Base-by-base conservation (phyloP, 2,113 vertebrate genomes). In the Anseranas semipalmata region DNA sequence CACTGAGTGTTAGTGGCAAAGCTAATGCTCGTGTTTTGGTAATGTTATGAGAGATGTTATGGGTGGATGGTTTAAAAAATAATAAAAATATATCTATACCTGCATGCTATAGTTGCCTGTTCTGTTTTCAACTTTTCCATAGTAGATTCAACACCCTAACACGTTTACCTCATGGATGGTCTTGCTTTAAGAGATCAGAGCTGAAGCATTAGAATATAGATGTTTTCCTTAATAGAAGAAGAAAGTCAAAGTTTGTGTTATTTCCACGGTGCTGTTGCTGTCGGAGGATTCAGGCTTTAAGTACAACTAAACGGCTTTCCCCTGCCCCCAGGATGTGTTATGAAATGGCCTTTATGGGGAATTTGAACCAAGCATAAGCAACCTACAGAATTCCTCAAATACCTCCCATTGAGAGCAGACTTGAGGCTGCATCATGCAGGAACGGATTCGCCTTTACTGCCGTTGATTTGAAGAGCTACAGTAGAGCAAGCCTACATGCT, bases 361-460 rank as follows among this genome's bases (percentile, higher is more conserved):
- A 88, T 88, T 74, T 73, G 48, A 82, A 93, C 43, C 80, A 52
- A 82, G 55, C 37, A 41, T 72, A 89, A 60, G 80, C 92, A 96
- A 96, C 96, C 95, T 97, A 96, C 95, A 96, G 96, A 95, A 96
- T 97, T 96, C 96, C 70, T 95, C 2, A 8, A 95, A 96, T 95
- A 78, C 84, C 58, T 95, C 89, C 85, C 17, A 35, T 53, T 92
- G 92, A 94, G 84, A 87, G n/a, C 0, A 0, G 30, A 91, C 19
- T 95, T 48, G 71, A 60, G 68, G 60, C 90, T 76, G 86, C 82
- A 39, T 88, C 15, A 12, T 18, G 9, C 43, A 89, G 70, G 77
- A 85, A 35, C n/a, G 82, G 58, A 87, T 92, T 89, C 62, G 81
- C 4, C 39, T 75, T 77, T 58, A 27, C 52, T 85, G 12, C 52